phyloP scores from a whole-genome alignment of 2,888 invertebrate genomes.

The Phania funesta region DNA sequence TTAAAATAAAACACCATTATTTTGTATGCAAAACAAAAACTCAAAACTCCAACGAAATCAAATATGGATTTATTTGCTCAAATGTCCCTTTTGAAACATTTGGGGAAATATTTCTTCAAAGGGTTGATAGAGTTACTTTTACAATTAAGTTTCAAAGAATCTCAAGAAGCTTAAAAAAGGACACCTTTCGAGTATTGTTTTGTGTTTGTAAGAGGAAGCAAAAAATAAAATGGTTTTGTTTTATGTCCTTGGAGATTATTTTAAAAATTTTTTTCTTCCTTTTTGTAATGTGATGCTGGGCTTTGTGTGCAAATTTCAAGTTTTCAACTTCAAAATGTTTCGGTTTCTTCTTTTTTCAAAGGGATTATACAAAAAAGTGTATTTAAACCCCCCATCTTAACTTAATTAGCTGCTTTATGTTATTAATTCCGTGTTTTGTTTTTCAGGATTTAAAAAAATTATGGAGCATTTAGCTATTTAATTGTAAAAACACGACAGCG shows the following conservation, averaged over 20 bases:
- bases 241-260: slow-evolving; percentile 62
- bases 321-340: slow-evolving; percentile 63
- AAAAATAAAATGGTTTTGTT: slow-evolving; percentile 16
- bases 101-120: slow-evolving; percentile 14
- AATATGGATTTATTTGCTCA: slow-evolving; percentile 1
- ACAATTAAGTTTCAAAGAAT: slow-evolving; percentile 61
- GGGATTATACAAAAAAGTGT: neutral
- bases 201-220: slow-evolving; percentile 15
- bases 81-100: slow-evolving; percentile 61
- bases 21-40: slow-evolving; percentile 43
- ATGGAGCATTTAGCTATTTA: slow-evolving; percentile 50
- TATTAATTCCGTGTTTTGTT: slow-evolving; percentile 55
- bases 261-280: slow-evolving; percentile 27
- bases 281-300: slow-evolving; percentile 12
- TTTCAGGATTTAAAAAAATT: slow-evolving; percentile 14
- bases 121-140: slow-evolving; percentile 54
- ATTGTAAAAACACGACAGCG: slow-evolving; percentile 33
- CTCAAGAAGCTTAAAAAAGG: slow-evolving; percentile 59
- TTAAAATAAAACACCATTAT: slow-evolving; percentile 74
- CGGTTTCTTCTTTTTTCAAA: slow-evolving; percentile 38
- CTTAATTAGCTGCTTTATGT: slow-evolving; percentile 74
- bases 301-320: slow-evolving; percentile 46
- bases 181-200: slow-evolving; percentile 35
- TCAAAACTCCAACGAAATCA: slow-evolving; percentile 43
- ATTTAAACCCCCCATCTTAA: slow-evolving; percentile 50